Conservation (phyloP, 2,113 vertebrate species). For the Pungitius pungitius region DNA sequence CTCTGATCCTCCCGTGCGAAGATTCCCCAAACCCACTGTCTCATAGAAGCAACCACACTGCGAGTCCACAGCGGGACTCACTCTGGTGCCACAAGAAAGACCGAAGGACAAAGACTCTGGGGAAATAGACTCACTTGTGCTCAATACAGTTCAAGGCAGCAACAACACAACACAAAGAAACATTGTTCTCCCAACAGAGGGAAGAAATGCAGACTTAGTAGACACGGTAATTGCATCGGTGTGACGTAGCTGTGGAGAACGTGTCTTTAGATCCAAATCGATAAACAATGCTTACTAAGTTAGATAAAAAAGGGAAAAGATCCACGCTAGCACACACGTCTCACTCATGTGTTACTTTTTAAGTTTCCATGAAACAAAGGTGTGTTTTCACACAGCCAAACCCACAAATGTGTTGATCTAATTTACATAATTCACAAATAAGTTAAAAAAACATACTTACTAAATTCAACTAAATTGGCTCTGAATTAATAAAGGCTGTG, state of each 20-base stretch:
- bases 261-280: not conserved
- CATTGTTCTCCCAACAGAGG: not conserved
- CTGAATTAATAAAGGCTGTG: slow-evolving; percentile 37
- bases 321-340: not conserved
- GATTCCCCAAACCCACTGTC: slow-evolving; percentile 33
- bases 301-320: not conserved
- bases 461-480: slow-evolving; percentile 32
- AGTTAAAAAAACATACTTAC: not conserved
- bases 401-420: not conserved
- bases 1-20: slow-evolving; percentile 46
- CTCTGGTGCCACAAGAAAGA: slow-evolving; percentile 37
- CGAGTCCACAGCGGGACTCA: slow-evolving; percentile 20
- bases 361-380: not conserved
- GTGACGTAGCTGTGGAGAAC: not conserved
- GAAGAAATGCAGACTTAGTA: not conserved
- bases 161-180: slow-evolving; percentile 1
- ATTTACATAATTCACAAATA: not conserved
- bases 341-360: not conserved
- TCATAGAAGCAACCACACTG: slow-evolving; percentile 2
- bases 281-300: not conserved
- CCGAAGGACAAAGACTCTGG: slow-evolving; percentile 17
- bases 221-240: slow-evolving; percentile 1
- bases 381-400: not conserved
- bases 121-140: slow-evolving; percentile 11
- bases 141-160: slow-evolving; percentile 14